Percentiles rank a stretch among this genome's conserved stretches.
Conservation (phyloP, 1,140 invertebrate species). For the Neelides sp. region DNA sequence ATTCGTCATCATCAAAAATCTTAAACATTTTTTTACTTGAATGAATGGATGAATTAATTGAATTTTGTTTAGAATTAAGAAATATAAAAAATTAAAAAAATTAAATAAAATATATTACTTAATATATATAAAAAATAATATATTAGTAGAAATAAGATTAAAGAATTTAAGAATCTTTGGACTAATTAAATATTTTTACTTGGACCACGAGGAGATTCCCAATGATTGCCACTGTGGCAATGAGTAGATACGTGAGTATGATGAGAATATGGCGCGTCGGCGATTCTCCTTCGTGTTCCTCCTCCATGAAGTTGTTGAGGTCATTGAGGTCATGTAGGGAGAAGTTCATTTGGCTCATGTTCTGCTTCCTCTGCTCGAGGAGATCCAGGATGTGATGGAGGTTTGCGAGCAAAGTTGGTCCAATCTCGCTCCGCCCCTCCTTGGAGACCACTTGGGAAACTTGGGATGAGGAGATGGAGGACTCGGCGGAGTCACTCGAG, state of each 20-base stretch:
- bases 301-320: slow-evolving; percentile 24
- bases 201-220: slow-evolving; percentile 28
- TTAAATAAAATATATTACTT: neutral
- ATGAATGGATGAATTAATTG: neutral
- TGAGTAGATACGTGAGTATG: slow-evolving; percentile 19
- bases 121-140: neutral
- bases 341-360: slow-evolving; percentile 26
- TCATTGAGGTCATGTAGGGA: slow-evolving; percentile 23
- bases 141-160: neutral
- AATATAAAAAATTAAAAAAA: neutral
- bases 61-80: neutral
- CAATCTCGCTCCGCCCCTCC: too few relatives aligned
- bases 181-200: slow-evolving; percentile 9
- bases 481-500: too few relatives aligned
- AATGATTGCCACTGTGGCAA: slow-evolving; percentile 23
- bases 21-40: too few relatives aligned
- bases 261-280: slow-evolving; percentile 21
- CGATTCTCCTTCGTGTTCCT: neutral
- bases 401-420: too few relatives aligned
- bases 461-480: too few relatives aligned
- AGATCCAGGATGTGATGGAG: too few relatives aligned
- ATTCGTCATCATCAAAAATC: too few relatives aligned
- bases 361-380: too few relatives aligned
- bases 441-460: too few relatives aligned
- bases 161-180: neutral